Conservation (phyloP, 2,113 vertebrate species). For the Chaetorhynchus papuensis region DNA sequence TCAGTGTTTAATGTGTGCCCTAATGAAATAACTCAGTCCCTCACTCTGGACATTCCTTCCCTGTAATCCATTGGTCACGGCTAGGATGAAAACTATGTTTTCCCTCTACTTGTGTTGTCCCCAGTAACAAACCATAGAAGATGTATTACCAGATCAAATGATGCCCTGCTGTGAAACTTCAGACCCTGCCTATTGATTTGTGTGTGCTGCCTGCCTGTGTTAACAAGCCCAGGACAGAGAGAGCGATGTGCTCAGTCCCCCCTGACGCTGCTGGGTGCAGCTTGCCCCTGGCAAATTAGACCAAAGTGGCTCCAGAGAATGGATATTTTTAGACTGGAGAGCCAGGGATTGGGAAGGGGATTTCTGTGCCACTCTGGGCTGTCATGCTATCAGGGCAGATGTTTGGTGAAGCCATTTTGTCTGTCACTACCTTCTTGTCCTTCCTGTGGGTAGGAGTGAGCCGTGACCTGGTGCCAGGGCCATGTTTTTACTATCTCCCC, state of each 20-base stretch:
- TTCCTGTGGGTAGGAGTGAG: neutral
- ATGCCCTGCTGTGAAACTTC: neutral
- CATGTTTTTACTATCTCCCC: accelerated
- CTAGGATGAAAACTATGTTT: neutral
- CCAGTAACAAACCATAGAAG: neutral
- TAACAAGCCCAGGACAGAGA: neutral
- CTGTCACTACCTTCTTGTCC: neutral
- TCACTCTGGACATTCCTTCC: neutral
- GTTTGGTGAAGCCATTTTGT: neutral
- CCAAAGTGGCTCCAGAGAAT: neutral
- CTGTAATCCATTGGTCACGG: constrained; percentile 3
- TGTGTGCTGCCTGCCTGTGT: neutral
- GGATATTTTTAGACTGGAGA: neutral
- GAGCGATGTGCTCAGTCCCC: neutral
- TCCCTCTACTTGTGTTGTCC: neutral
- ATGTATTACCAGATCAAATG: neutral
- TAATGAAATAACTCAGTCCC: neutral
- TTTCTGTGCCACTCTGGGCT: neutral
- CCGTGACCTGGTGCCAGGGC: neutral
- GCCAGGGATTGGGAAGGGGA: neutral
- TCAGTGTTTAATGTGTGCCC: neutral
- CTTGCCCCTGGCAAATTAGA: neutral
- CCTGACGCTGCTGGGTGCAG: neutral
- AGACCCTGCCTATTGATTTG: neutral
- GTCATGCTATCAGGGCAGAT: accelerated